Conservation (phyloP, 2,113 vertebrate genomes). For the Corythoichthys intestinalis region DNA sequence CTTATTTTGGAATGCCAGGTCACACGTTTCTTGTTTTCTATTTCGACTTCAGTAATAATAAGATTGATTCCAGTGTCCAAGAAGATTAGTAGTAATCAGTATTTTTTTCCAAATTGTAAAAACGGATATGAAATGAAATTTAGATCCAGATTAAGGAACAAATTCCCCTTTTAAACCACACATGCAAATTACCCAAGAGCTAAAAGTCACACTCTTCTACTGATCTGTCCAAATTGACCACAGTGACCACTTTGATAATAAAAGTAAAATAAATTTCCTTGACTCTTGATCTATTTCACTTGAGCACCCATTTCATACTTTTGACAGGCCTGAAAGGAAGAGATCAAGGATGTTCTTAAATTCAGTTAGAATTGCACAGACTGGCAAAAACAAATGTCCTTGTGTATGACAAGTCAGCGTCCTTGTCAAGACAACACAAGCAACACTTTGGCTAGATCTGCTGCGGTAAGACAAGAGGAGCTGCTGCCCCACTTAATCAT, state of each 20-base stretch:
- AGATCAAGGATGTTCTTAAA: neutral
- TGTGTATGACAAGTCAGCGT: neutral
- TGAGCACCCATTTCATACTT: conserved; percentile 1
- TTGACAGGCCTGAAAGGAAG: neutral
- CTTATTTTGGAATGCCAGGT: no score
- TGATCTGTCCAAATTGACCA: conserved; percentile 27
- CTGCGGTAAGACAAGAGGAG: conserved; percentile 8
- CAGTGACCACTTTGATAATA: conserved; percentile 30
- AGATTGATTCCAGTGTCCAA: no score
- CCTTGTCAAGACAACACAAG: neutral
- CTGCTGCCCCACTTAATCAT: conserved; percentile 6
- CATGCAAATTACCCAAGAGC: neutral
- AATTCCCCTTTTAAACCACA: neutral
- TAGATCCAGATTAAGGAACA: neutral
- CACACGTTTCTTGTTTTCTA: no score
- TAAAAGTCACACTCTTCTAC: conserved; percentile 24
- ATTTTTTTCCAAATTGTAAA: neutral
- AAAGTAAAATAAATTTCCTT: neutral
- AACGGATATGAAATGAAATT: neutral
- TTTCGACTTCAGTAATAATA: no score
- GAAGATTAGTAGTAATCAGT: neutral
- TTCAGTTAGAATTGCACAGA: conserved; percentile 7
- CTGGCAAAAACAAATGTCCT: conserved; percentile 4
- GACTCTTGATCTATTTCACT: neutral
- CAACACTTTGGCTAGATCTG: conserved; percentile 4